phyloP scores from a whole-genome alignment of 2,888 invertebrate genomes.

The Sinotaia quadrata region DNA sequence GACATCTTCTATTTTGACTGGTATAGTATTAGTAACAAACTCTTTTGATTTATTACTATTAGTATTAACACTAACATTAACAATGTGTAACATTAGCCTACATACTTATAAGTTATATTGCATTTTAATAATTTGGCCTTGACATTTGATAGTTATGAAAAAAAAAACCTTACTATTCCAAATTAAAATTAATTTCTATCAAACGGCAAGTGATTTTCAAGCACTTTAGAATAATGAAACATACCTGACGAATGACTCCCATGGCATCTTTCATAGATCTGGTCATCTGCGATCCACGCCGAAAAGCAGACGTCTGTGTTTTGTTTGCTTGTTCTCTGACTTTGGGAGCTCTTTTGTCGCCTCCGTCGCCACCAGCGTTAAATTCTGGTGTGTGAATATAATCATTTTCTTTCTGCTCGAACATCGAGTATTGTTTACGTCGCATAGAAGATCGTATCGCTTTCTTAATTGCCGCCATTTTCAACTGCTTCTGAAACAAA shows the following conservation, averaged over 20 bases:
- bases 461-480: slow-evolving; percentile 41
- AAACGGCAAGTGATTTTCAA: no score
- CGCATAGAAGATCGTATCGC: slow-evolving; percentile 47
- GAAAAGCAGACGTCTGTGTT: slow-evolving; percentile 12
- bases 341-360: not conserved
- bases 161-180: no score
- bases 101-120: no score
- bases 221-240: not conserved
- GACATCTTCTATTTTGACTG: no score
- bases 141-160: no score
- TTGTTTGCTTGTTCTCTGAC: slow-evolving; percentile 5
- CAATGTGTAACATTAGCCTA: no score
- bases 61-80: no score
- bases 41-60: no score
- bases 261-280: slow-evolving; percentile 62
- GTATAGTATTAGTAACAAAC: no score
- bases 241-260: slow-evolving; percentile 60
- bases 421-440: slow-evolving; percentile 48
- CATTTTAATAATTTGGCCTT: not conserved
- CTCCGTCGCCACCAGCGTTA: slow-evolving; percentile 8
- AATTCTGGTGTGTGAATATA: slow-evolving; percentile 47
- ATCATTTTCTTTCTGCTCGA: slow-evolving; percentile 53
- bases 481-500: not conserved
- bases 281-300: slow-evolving; percentile 51
- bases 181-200: no score